A percentile compares a stretch with the other conserved stretches of the same genome.
Evolutionary conservation across 2,888 invertebrate species (phyloP).

Genomic region (Eumerus sabulonum): DNA sequence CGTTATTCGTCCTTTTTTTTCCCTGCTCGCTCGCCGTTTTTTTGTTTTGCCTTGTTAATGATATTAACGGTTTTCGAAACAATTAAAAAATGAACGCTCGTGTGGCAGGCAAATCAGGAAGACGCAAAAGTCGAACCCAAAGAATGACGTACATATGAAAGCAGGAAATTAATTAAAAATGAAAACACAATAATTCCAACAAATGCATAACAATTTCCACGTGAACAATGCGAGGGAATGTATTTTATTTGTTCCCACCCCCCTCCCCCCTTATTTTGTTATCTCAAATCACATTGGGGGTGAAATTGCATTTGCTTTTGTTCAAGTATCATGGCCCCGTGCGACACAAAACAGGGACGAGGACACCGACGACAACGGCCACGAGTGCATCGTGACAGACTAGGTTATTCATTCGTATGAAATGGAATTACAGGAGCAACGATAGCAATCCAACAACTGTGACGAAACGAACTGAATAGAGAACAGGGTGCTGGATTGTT

Average conservation of each 20-base stretch:
- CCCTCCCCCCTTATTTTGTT: constrained; percentile 21
- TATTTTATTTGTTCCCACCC: neutral
- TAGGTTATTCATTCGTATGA: constrained; percentile 29
- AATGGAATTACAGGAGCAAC: constrained; percentile 46
- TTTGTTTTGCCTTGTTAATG: too few species aligned
- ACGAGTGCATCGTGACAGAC: neutral
- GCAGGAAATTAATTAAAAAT: constrained; percentile 57
- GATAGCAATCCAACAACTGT: constrained; percentile 33
- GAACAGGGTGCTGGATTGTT: constrained; percentile 5
- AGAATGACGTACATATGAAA: constrained; percentile 8
- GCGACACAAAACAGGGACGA: constrained; percentile 23
- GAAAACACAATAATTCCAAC: constrained; percentile 22
- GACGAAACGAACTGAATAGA: constrained; percentile 25
- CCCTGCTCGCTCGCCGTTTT: too few species aligned
- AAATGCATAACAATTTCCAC: constrained; percentile 46
- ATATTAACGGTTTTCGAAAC: constrained; percentile 61
- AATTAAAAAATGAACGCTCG: constrained; percentile 41
- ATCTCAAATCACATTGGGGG: constrained; percentile 52
- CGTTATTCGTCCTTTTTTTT: too few species aligned
- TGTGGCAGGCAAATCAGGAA: constrained; percentile 14
- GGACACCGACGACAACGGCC: too few species aligned
- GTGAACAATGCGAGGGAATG: constrained; percentile 32
- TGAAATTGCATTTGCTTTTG: constrained; percentile 55
- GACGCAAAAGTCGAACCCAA: constrained; percentile 23
- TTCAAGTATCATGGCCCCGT: constrained; percentile 6